These are phyloP conservation scores for Adelges cooleyi DNA, from an alignment of 1,140 invertebrate species.

Conservation along the genomic window DNA sequence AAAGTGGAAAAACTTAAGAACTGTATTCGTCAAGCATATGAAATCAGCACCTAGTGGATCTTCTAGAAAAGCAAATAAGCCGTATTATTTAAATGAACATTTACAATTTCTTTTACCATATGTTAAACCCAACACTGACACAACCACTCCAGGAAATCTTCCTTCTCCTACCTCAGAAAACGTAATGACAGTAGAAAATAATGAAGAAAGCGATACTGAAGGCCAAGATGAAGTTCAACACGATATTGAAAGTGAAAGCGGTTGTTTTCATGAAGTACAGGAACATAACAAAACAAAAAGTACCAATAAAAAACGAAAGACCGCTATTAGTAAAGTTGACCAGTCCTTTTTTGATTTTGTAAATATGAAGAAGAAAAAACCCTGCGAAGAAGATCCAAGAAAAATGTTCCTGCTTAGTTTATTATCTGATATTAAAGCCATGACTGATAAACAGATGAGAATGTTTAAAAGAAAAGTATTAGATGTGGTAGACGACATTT, in stretches of 20 bases:
- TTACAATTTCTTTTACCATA: conserved; percentile 3
- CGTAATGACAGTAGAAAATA: background rate
- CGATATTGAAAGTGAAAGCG: too few species aligned
- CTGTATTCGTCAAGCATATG: background rate
- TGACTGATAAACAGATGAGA: conserved; percentile 7
- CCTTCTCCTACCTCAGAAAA: background rate
- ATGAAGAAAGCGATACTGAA: background rate
- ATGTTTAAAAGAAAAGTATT: conserved; percentile 5
- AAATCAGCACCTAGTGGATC: conserved; percentile 2
- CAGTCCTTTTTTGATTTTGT: conserved; percentile 1
- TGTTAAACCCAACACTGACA: background rate
- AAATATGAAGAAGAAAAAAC: background rate
- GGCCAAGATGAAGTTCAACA: background rate
- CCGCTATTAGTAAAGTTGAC: background rate
- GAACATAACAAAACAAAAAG: background rate
- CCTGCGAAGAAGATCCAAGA: background rate
- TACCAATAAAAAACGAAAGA: background rate
- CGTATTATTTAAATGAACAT: conserved; percentile 13
- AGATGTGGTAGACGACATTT: conserved; percentile 1
- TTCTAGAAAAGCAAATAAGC: conserved; percentile 3
- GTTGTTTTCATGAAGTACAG: background rate
- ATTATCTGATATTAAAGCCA: background rate
- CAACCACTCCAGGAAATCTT: background rate
- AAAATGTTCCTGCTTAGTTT: conserved; percentile 10
- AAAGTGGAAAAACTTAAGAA: conserved; percentile 10